Conservation (phyloP, 2,113 vertebrate genomes). For the Strix uralensis region DNA sequence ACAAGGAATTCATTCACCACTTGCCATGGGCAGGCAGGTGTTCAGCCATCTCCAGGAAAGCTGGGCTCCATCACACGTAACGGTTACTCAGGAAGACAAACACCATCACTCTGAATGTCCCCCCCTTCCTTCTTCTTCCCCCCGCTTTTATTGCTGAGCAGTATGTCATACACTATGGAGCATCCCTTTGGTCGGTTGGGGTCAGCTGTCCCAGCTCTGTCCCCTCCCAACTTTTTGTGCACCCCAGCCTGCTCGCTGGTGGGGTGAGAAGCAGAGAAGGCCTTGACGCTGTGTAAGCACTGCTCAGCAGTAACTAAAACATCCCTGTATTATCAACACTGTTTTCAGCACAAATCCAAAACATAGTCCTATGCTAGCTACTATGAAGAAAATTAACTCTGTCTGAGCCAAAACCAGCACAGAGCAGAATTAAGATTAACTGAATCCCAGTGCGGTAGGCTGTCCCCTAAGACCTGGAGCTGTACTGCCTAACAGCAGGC, state of each 20-base stretch:
- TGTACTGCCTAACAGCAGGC: background rate
- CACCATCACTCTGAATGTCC: accelerated
- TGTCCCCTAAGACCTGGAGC: background rate
- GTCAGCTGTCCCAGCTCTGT: background rate
- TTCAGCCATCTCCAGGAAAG: background rate
- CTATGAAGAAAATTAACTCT: background rate
- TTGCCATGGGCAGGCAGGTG: background rate
- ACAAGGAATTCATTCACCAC: background rate
- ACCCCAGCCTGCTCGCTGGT: background rate
- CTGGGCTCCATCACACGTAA: background rate
- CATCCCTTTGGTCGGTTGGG: background rate
- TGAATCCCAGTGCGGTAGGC: background rate
- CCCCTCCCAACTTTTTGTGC: background rate
- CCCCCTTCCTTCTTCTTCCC: background rate
- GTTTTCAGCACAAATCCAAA: slow-evolving; percentile 7
- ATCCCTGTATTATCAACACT: background rate
- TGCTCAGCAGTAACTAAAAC: background rate
- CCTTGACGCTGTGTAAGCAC: background rate
- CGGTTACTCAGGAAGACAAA: background rate
- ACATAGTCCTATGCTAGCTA: background rate
- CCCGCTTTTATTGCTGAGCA: background rate
- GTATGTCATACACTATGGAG: background rate
- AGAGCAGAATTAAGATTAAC: background rate
- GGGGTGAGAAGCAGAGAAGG: background rate
- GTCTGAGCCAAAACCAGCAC: background rate